These are phyloP conservation scores for Athalia rosae DNA, from an alignment of 2,888 invertebrate species.

Conservation along the genomic window DNA sequence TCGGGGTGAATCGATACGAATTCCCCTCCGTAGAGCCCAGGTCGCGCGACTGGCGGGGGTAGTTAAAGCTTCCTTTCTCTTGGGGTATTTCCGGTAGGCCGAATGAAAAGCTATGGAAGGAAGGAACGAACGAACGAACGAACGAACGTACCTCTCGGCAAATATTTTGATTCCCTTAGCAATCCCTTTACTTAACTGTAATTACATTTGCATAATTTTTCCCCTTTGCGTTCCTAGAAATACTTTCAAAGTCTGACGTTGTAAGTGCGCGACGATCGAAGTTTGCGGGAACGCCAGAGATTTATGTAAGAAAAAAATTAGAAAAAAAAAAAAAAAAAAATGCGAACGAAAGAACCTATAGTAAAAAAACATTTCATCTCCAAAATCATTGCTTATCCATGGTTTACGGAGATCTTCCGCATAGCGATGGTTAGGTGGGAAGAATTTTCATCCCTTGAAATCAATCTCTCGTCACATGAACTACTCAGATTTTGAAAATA, in stretches of 20 bases:
- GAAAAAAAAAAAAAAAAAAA: background rate
- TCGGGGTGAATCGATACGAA: slow-evolving; percentile 1
- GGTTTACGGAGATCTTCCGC: too few relatives aligned
- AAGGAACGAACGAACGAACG: background rate
- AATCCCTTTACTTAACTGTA: slow-evolving; percentile 54
- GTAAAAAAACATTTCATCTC: background rate
- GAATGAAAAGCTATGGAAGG: background rate
- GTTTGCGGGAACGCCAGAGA: slow-evolving; percentile 37
- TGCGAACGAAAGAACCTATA: background rate
- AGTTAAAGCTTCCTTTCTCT: too few relatives aligned
- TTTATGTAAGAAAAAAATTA: background rate
- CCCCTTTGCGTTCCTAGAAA: slow-evolving; percentile 19
- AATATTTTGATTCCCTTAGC: slow-evolving; percentile 61
- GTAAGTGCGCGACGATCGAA: background rate
- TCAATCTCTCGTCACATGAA: too few relatives aligned
- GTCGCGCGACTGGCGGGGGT: background rate
- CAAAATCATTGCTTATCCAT: too few relatives aligned
- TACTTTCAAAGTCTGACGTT: slow-evolving; percentile 1
- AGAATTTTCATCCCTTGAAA: background rate
- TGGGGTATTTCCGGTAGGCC: background rate
- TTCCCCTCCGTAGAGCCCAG: background rate
- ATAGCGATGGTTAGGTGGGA: background rate
- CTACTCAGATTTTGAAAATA: too few relatives aligned
- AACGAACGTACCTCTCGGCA: slow-evolving; percentile 50
- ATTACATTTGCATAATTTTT: slow-evolving; percentile 58